Evolutionary conservation across 2,797 vertebrate genomes (phyloP).

Genomic region (Anguilla obscura): DNA sequence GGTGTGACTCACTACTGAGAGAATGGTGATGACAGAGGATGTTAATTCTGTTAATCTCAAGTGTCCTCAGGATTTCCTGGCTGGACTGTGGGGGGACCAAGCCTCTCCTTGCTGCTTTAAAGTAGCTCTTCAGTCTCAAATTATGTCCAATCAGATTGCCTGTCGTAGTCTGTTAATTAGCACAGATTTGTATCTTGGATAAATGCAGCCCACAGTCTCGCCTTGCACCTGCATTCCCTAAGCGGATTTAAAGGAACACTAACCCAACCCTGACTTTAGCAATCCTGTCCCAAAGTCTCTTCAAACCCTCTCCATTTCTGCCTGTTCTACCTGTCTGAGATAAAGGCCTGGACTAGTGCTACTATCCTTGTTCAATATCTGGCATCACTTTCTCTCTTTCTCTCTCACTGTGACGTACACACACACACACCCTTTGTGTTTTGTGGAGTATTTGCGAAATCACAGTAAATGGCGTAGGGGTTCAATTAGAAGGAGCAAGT

Average conservation of each 20-base stretch:
- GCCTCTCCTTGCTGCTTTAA: neutral
- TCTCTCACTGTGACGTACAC: neutral
- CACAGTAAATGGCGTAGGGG: neutral
- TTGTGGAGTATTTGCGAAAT: too few relatives aligned
- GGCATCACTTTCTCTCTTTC: neutral
- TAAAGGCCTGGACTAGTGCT: neutral
- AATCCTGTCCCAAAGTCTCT: neutral
- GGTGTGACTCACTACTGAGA: neutral
- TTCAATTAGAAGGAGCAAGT: neutral
- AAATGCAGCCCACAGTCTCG: neutral
- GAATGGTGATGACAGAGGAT: neutral
- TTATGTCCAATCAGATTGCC: neutral
- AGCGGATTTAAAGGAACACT: neutral
- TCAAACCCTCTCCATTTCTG: neutral
- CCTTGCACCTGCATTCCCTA: neutral
- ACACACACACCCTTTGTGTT: neutral
- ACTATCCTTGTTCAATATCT: neutral
- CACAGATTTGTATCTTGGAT: neutral
- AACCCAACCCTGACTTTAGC: neutral
- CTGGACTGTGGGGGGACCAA: neutral
- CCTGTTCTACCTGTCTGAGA: neutral
- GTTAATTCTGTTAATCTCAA: neutral
- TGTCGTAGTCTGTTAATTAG: neutral
- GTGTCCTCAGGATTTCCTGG: neutral
- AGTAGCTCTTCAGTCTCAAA: neutral